Evolutionary conservation across 2,888 invertebrate genomes (phyloP).

Genomic region (Polia nebulosa): DNA sequence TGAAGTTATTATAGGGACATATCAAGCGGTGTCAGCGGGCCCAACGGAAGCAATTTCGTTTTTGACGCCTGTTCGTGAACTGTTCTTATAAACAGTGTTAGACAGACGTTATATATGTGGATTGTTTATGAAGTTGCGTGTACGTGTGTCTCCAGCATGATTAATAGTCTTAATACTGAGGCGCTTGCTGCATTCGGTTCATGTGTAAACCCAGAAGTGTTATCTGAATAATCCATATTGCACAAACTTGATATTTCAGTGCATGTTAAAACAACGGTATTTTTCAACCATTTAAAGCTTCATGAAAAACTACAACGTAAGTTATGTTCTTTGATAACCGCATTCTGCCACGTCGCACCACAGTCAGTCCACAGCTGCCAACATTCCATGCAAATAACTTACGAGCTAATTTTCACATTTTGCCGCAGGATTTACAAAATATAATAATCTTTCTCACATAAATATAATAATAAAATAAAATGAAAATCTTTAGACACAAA

Average conservation of each 20-base stretch:
- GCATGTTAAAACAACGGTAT: not conserved
- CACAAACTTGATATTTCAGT: constrained; percentile 21
- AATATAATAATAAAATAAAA: too few species aligned
- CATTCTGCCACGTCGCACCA: constrained; percentile 7
- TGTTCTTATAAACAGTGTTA: constrained; percentile 44
- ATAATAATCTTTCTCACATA: constrained; percentile 2
- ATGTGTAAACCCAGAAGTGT: not conserved
- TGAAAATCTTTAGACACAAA: too few species aligned
- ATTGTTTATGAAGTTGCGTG: constrained; percentile 51
- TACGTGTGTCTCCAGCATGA: constrained; percentile 14
- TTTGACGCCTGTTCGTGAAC: constrained; percentile 61
- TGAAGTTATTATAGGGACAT: constrained; percentile 65
- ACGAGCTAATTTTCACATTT: constrained; percentile 31
- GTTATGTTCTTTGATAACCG: constrained; percentile 26
- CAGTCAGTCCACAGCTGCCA: constrained; percentile 36
- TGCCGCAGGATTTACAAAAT: constrained; percentile 7
- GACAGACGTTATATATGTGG: constrained; percentile 44
- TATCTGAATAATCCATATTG: not conserved
- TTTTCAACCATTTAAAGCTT: constrained; percentile 20
- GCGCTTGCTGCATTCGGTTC: constrained; percentile 24
- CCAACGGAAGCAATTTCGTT: constrained; percentile 68
- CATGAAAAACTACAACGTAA: constrained; percentile 6
- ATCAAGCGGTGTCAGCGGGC: constrained; percentile 60
- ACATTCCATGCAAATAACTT: constrained; percentile 27
- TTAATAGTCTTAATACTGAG: constrained; percentile 39